These are phyloP conservation scores for Caretta caretta DNA, from an alignment of 2,113 vertebrate species.

Conservation along the genomic window DNA sequence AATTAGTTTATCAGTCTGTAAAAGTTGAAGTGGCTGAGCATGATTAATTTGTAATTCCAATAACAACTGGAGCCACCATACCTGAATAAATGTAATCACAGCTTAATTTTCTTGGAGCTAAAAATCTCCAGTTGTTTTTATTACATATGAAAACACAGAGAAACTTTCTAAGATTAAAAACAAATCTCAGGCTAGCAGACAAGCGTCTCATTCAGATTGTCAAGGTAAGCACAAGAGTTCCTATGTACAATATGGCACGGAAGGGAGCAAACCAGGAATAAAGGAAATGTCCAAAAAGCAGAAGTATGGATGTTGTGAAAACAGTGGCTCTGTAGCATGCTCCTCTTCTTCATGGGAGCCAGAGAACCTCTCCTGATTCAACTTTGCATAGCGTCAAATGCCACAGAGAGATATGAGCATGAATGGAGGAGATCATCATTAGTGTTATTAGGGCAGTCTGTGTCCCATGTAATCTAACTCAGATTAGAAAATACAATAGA, in stretches of 20 bases:
- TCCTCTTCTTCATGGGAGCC: slow-evolving; percentile 12
- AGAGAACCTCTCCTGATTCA: slow-evolving; percentile 26
- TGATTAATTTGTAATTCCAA: slow-evolving; percentile 13
- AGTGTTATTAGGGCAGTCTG: background rate
- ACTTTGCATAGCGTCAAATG: slow-evolving; percentile 18
- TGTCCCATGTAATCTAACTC: background rate
- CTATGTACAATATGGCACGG: background rate
- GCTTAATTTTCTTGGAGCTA: background rate
- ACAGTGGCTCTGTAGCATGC: fast-evolving
- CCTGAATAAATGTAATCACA: background rate
- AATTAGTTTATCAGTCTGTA: slow-evolving; percentile 15
- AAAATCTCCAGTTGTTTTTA: background rate
- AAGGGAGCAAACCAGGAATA: background rate
- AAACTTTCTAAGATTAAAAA: background rate
- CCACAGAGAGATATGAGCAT: background rate
- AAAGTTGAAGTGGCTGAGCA: background rate
- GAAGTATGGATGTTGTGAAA: background rate
- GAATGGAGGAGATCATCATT: background rate
- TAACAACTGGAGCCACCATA: background rate
- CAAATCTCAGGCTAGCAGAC: background rate
- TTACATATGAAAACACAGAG: background rate
- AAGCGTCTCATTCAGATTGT: background rate
- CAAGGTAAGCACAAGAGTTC: background rate
- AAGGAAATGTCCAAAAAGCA: background rate
- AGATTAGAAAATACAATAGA: background rate